Conservation (phyloP, 1,140 invertebrate species). For the Agrilus planipennis region DNA sequence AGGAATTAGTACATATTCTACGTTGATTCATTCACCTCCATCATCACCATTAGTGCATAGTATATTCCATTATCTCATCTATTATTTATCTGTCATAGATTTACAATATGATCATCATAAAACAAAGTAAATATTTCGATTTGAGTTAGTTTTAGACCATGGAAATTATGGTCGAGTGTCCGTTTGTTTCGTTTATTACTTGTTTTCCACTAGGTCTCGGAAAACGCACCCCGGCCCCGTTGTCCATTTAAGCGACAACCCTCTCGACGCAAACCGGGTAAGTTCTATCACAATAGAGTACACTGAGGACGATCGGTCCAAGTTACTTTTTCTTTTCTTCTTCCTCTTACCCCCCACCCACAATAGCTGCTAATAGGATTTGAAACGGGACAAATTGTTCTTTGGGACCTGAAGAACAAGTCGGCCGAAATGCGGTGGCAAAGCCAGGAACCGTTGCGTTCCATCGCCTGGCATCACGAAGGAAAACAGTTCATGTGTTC, state of each 20-base stretch:
- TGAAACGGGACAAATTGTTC: slow-evolving; percentile 84
- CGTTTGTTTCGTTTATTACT: slow-evolving; percentile 3
- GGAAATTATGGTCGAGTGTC: no score
- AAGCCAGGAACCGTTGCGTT: slow-evolving; percentile 65
- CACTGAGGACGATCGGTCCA: no score
- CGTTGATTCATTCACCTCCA: no score
- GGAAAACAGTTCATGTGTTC: slow-evolving; percentile 97
- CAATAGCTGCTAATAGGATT: slow-evolving; percentile 95
- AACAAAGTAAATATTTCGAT: no score
- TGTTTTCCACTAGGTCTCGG: slow-evolving; percentile 64
- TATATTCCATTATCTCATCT: no score
- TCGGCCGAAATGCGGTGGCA: slow-evolving; percentile 73
- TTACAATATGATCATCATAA: no score
- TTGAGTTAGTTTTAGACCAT: no score
- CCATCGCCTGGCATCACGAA: slow-evolving; percentile 92
- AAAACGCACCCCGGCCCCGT: slow-evolving; percentile 91
- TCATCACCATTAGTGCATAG: no score
- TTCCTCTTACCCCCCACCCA: no score
- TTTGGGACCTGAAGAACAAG: slow-evolving; percentile 88
- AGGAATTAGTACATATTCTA: no score
- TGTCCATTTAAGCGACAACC: slow-evolving; percentile 91
- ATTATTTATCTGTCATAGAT: no score
- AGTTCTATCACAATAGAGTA: slow-evolving; percentile 13
- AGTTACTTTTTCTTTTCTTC: no score
- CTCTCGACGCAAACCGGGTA: slow-evolving; percentile 89